Evolutionary conservation across 2,113 vertebrate species (phyloP).

Genomic region (Gavialis gangeticus): DNA sequence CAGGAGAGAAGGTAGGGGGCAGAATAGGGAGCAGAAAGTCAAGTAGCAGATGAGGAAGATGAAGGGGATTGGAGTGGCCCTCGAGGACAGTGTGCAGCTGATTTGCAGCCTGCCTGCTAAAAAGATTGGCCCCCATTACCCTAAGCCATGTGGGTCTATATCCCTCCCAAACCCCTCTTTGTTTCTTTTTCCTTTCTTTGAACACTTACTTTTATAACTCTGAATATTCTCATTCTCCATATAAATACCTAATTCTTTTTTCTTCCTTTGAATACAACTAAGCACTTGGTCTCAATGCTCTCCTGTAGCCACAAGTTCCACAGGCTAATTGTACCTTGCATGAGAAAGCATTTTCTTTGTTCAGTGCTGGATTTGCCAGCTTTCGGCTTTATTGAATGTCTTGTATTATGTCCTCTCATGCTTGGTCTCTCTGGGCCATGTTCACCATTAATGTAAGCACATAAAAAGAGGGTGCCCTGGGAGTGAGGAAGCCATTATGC

Average conservation of each 20-base stretch:
- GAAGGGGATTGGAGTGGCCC: not conserved
- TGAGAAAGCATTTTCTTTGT: not conserved
- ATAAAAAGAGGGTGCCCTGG: not conserved
- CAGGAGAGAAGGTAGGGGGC: not conserved
- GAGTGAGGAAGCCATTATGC: not conserved
- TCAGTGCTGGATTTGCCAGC: accelerated
- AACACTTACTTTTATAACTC: not conserved
- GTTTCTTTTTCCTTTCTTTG: not conserved
- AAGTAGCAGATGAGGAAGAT: not conserved
- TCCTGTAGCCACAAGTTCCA: accelerated
- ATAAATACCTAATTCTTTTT: not conserved
- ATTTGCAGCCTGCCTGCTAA: not conserved
- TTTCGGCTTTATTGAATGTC: not conserved
- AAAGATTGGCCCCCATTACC: not conserved
- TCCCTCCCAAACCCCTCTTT: not conserved
- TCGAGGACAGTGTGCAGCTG: no score
- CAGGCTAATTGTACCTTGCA: not conserved
- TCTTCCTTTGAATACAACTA: not conserved
- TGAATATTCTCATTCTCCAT: not conserved
- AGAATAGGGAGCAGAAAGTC: not conserved
- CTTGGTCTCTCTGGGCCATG: not conserved
- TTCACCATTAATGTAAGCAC: not conserved
- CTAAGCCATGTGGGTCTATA: not conserved
- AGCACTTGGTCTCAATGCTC: not conserved
- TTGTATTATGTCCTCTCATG: not conserved